Base-by-base conservation (phyloP, 2,113 vertebrate species). In the Puffinus mauretanicus region DNA sequence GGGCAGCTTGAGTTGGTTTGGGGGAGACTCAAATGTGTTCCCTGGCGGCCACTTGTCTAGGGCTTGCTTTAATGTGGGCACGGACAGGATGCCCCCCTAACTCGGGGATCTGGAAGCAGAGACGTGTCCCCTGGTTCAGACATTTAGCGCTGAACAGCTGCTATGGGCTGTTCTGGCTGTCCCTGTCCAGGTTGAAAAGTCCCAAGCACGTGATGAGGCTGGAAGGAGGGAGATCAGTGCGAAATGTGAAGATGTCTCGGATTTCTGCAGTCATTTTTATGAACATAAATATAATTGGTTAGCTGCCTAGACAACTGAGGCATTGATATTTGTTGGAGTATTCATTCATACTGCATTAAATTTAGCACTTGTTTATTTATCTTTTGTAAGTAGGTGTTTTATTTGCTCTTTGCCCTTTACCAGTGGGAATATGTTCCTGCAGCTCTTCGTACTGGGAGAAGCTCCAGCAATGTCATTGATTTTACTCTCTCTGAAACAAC, bases 181-280 rank as follows among this genome's bases (percentile, higher is more conserved):
- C 49, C 54, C 24, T 81, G 58, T n/a, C 9, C 27, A 87, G 6
- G 10, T 0, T 57, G 30, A 75, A 75, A 90, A 75, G 9, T 49
- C 54, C 19, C n/a, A 60, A 52, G 26, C 13, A 32, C 7, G 19
- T 29, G 11, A 32, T 0, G 0, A 86, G 30, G 16, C 13, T 55
- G 34, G 5, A 82, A 92, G 55, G 46, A 75, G 17, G n/a, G 16
- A 78, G 3, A 71, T 24, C 30, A n/a, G 12, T 82, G 27, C 4
- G 3, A 67, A 85, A 85, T 9, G 4, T 27, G 34, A 84, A 13
- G 27, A 54, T 38, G 49, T 71, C 46, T 61, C 69, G 26, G 7
- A 47, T 70, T 52, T 82, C 67, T 78, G 7, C 30, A 40, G 25
- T 88, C 4, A 26, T 46, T 88, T 34, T 83, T 77, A 49, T 58